Percentiles rank a stretch among this genome's conserved stretches.
Evolutionary conservation across 2,113 vertebrate species (phyloP).

Genomic region (Apeltes quadracus): DNA sequence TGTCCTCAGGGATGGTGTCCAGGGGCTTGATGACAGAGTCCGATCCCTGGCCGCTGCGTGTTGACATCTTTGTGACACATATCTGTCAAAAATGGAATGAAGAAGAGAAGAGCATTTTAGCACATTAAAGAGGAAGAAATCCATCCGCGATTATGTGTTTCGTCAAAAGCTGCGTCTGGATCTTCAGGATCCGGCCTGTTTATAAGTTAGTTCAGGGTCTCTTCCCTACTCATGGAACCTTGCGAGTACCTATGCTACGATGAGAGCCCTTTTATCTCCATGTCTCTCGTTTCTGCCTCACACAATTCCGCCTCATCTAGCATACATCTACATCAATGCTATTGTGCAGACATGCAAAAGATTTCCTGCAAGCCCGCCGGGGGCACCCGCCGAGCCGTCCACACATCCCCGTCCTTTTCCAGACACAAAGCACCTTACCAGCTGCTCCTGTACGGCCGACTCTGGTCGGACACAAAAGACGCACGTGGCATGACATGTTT

Average conservation of each 20-base stretch:
- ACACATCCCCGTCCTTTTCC: constrained; percentile 11
- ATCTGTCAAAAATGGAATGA: constrained; percentile 80
- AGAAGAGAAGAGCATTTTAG: background rate
- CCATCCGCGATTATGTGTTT: constrained; percentile 50
- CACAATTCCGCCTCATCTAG: constrained; percentile 42
- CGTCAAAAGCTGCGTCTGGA: constrained; percentile 31
- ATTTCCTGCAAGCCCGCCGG: constrained; percentile 10
- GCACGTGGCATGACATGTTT: constrained; percentile 70
- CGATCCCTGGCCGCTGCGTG: constrained; percentile 94
- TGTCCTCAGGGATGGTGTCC: constrained; percentile 98
- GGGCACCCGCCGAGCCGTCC: background rate
- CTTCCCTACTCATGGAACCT: constrained; percentile 42
- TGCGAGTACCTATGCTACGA: constrained; percentile 45
- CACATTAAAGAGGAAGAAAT: constrained; percentile 33
- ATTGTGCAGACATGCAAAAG: constrained; percentile 29
- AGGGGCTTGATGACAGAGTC: constrained; percentile 95
- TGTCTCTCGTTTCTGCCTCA: constrained; percentile 44
- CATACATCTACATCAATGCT: constrained; percentile 36
- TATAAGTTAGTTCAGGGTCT: constrained; percentile 53
- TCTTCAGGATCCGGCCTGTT: constrained; percentile 35
- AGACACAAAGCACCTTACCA: constrained; percentile 46
- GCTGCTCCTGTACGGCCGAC: constrained; percentile 42
- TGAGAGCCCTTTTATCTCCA: constrained; percentile 57
- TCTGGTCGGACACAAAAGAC: constrained; percentile 59
- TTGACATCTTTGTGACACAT: constrained; percentile 99